phyloP scores from a whole-genome alignment of 2,888 invertebrate species.

The Odontocolon sp. region DNA sequence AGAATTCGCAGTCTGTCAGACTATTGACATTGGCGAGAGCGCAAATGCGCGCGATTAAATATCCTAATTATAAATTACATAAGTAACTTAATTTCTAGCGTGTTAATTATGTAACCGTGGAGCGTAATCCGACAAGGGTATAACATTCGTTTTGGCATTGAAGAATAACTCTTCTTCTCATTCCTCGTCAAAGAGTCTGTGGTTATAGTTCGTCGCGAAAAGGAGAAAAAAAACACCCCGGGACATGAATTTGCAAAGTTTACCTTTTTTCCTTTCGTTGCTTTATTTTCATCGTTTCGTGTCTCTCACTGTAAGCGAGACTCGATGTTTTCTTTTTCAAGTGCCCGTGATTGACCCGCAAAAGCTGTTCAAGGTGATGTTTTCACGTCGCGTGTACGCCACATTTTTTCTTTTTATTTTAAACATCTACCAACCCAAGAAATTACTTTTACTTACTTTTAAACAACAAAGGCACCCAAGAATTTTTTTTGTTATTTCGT shows the following conservation, averaged over 20 bases:
- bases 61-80: too few relatives aligned
- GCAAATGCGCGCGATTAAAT: background rate
- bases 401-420: too few relatives aligned
- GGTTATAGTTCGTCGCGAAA: background rate
- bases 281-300: too few relatives aligned
- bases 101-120: background rate
- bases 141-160: background rate
- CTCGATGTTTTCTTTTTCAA: conserved; percentile 43
- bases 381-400: conserved; percentile 3
- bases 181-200: background rate
- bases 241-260: conserved; percentile 32
- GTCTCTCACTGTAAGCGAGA: too few relatives aligned
- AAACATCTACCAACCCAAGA: too few relatives aligned
- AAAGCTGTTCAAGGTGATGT: conserved; percentile 53
- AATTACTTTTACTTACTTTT: too few relatives aligned
- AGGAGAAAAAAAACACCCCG: background rate
- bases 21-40: background rate
- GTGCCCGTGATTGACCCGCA: conserved; percentile 32
- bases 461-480: too few relatives aligned
- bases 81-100: background rate
- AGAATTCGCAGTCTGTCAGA: background rate
- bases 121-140: background rate
- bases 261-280: conserved; percentile 29
- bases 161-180: background rate
- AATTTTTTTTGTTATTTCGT: too few relatives aligned